A percentile compares a stretch with the other conserved stretches of the same genome.
These are phyloP conservation scores for Leptonema lineaticorne DNA, from an alignment of 1,140 invertebrate genomes.

Conservation along the genomic window DNA sequence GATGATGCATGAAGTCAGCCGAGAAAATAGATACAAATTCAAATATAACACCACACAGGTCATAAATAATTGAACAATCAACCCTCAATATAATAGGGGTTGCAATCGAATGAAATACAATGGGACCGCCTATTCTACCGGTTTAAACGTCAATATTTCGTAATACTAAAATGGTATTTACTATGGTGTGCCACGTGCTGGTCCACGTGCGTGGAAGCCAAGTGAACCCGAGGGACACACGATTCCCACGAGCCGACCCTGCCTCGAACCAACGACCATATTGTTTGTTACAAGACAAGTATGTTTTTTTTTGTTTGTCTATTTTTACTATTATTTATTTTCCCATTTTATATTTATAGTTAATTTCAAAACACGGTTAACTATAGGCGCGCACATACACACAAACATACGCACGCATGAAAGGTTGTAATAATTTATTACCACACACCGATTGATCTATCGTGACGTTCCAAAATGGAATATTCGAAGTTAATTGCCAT, in stretches of 20 bases:
- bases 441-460: neutral
- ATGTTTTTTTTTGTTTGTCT: too few species aligned
- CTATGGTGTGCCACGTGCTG: constrained; percentile 24
- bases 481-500: neutral
- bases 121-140: neutral
- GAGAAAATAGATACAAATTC: too few species aligned
- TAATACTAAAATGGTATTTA: constrained; percentile 4
- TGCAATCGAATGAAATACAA: neutral
- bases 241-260: constrained; percentile 13
- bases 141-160: constrained; percentile 7
- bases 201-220: constrained; percentile 17
- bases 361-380: neutral
- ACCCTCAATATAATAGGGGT: neutral
- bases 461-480: neutral
- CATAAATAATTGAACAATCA: neutral
- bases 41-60: too few species aligned
- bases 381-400: neutral
- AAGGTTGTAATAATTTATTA: constrained; percentile 1
- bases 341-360: too few species aligned
- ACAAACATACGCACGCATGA: neutral
- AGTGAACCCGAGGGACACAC: constrained; percentile 26
- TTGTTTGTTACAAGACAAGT: neutral
- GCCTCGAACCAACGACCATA: neutral
- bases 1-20: too few species aligned
- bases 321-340: too few species aligned